phyloP scores from a whole-genome alignment of 2,113 vertebrate species.

The Grammomys surdaster region DNA sequence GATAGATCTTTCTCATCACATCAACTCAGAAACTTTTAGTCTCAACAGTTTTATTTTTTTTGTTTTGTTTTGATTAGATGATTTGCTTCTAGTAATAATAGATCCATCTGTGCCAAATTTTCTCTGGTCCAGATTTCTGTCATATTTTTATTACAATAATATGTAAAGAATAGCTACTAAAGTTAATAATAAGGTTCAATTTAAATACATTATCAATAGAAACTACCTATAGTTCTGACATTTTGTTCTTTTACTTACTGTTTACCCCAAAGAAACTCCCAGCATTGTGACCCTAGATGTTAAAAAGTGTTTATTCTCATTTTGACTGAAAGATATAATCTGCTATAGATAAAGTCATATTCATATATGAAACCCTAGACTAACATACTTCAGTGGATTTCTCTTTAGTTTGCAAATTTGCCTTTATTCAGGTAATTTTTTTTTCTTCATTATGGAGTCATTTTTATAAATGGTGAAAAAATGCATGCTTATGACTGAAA shows the following conservation, averaged over 20 bases:
- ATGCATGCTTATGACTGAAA: background rate
- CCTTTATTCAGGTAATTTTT: background rate
- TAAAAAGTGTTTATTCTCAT: background rate
- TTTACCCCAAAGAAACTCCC: background rate
- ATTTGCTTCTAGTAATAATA: background rate
- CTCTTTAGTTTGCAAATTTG: background rate
- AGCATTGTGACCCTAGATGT: background rate
- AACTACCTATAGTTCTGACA: background rate
- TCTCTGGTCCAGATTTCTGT: background rate
- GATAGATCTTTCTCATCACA: background rate
- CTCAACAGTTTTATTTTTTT: background rate
- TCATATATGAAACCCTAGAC: background rate
- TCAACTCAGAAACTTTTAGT: background rate
- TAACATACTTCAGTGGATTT: conserved; percentile 2
- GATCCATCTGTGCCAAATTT: background rate
- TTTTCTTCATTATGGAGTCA: background rate
- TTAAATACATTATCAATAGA: background rate
- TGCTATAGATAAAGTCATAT: background rate
- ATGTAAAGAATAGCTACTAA: background rate
- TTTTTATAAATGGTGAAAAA: background rate
- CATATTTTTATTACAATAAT: background rate
- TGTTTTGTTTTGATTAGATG: conserved; percentile 22
- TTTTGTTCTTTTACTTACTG: background rate
- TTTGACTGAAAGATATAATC: background rate
- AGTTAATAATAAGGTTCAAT: background rate